Percentiles rank a stretch among this genome's conserved stretches.
These are phyloP conservation scores for Sarcophaga bullata DNA, from an alignment of 1,140 invertebrate species.

Conservation along the genomic window DNA sequence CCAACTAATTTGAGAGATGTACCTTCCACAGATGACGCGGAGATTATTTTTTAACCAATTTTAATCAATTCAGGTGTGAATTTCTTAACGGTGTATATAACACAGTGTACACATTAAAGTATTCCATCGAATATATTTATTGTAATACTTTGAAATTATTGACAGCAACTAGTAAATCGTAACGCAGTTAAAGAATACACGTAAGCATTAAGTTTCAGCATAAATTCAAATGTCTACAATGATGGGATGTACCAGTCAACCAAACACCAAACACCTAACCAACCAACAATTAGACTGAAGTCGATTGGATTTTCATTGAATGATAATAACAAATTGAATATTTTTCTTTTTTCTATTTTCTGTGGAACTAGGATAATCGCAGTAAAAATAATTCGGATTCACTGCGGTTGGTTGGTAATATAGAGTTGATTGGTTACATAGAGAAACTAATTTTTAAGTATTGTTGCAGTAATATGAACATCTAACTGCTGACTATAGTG, in stretches of 20 bases:
- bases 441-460: background rate
- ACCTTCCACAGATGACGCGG: too few relatives aligned
- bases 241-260: background rate
- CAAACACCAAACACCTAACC: background rate
- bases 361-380: background rate
- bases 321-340: too few relatives aligned
- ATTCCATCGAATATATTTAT: background rate
- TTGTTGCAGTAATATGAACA: background rate
- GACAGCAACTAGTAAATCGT: constrained; percentile 23
- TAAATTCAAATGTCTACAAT: constrained; percentile 5
- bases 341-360: too few relatives aligned
- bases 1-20: too few relatives aligned
- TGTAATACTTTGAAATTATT: background rate
- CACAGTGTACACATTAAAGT: too few relatives aligned
- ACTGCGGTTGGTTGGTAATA: background rate
- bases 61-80: too few relatives aligned
- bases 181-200: constrained; percentile 18
- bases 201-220: constrained; percentile 9
- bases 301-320: too few relatives aligned
- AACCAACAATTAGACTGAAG: background rate
- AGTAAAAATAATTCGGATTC: background rate
- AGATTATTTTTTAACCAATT: too few relatives aligned
- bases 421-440: background rate
- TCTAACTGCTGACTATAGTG: too few relatives aligned
- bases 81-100: too few relatives aligned